These are phyloP conservation scores for Numenius arquata DNA, from an alignment of 2,113 vertebrate species.

Conservation along the genomic window DNA sequence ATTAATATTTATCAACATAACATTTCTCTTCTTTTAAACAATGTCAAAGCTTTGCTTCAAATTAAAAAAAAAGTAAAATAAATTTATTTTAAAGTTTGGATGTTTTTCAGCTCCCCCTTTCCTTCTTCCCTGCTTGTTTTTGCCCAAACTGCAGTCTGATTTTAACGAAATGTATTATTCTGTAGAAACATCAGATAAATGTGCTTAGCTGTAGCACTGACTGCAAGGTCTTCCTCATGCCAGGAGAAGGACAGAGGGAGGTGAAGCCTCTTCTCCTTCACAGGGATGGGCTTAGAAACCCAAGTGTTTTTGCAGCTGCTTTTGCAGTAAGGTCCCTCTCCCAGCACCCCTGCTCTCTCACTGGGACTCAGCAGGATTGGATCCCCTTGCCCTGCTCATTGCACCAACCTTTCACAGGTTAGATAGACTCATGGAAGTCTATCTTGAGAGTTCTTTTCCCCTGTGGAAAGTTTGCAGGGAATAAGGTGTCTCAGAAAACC, in stretches of 20 bases:
- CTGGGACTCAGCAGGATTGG: not conserved
- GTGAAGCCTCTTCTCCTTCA: not conserved
- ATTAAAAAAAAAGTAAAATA: not conserved
- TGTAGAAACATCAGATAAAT: not conserved
- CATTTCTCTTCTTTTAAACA: not conserved
- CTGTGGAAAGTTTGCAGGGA: not conserved
- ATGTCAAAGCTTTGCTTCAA: not conserved
- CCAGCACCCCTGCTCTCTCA: not conserved
- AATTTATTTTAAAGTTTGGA: not conserved
- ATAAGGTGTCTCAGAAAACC: not conserved
- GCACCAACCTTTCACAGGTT: not conserved
- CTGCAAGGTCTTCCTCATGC: not conserved
- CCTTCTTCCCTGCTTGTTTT: not conserved
- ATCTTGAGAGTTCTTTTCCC: not conserved
- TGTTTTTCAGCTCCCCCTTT: not conserved
- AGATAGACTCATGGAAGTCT: not conserved
- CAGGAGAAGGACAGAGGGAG: not conserved
- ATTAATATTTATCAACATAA: not conserved
- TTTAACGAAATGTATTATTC: not conserved
- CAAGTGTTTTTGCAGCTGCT: not conserved
- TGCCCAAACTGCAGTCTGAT: not conserved
- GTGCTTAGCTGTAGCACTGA: not conserved
- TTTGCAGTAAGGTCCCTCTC: not conserved
- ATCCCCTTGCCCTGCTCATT: not conserved
- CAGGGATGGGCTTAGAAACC: not conserved